Base-by-base conservation (phyloP, 1,140 invertebrate genomes). In the Drosophila pectinifera region DNA sequence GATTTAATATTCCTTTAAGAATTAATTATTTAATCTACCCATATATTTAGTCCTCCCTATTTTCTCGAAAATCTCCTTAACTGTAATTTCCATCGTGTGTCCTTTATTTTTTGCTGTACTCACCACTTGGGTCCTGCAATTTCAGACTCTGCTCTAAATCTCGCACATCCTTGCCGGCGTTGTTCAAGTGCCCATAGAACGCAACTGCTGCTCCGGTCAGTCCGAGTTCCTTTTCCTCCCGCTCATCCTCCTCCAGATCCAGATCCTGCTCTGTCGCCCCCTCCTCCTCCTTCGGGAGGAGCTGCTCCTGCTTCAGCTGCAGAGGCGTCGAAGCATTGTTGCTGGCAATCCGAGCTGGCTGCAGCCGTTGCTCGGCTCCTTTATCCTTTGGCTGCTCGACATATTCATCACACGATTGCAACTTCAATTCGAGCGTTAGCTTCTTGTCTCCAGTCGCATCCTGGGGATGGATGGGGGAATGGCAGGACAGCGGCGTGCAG, bases 401-500 rank as follows among this genome's bases (percentile, higher is more conserved):
- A 65, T 84, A 79, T 83, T 78, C 83, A 57, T 73, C 79, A 64
- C 67, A 83, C 73, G 79, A 77, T 41, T 90, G 80, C 55, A 74
- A 67, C 58, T 78, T 78, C 58, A 78, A 70, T 78, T 80, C 68
- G 51, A 90, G 64, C 63, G 62, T 68, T 54, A 70, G 67, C 59
- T 80, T 74, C 75, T 77, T 77, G 62, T 78, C 69, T 69, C 39
- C 38, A 28, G 48, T 31, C 49, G 7, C 45, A 22, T 57, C 41
- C 51, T 22, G 42, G 18, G 31, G 39, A 26, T 70, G 46, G 48
- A 31, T 18, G 70, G 68, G 48, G 46, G 46, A 54, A n/a, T 42
- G 49, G 41, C 68, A 54, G 55, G 55, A 49, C 11, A 36, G n/a
- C n/a, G 49, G 24, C 10, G 48, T 34, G 0, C 36, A 58, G 28